Evolutionary conservation across 2,888 invertebrate genomes (phyloP).

Genomic region (Andrena minutula): DNA sequence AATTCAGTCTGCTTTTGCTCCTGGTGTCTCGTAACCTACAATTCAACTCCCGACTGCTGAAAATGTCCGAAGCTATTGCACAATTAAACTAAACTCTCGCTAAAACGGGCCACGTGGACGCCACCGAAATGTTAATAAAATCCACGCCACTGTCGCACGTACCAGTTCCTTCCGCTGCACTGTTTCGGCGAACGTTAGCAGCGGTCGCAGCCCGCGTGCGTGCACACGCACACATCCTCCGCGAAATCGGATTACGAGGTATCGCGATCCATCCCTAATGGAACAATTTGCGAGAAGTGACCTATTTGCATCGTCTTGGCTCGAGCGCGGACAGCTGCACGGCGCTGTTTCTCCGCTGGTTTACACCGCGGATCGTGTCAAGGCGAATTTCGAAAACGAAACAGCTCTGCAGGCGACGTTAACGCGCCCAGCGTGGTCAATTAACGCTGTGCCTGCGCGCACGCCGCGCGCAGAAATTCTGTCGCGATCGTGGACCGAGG

Average conservation of each 20-base stretch:
- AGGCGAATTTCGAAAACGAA: constrained; percentile 25
- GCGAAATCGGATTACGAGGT: constrained; percentile 53
- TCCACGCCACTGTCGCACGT: no score
- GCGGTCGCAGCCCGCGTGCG: no score
- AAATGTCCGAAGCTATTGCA: no score
- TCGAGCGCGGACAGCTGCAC: constrained; percentile 51
- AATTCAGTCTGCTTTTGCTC: no score
- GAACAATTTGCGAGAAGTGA: constrained; percentile 54
- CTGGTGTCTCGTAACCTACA: no score
- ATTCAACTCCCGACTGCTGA: no score
- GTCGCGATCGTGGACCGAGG: no score
- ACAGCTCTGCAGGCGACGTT: background rate
- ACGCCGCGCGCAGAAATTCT: background rate
- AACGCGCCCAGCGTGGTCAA: background rate
- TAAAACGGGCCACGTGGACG: no score
- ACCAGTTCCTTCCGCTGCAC: no score
- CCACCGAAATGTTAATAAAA: no score
- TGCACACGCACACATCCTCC: background rate
- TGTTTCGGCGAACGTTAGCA: no score
- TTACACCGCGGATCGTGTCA: constrained; percentile 26
- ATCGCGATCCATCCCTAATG: constrained; percentile 51
- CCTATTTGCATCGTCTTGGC: constrained; percentile 65
- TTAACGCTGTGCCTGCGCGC: background rate
- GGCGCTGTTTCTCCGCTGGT: constrained; percentile 42
- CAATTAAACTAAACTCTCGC: no score